A percentile compares a stretch with the other conserved stretches of the same genome.
Evolutionary conservation across 2,113 vertebrate species (phyloP).

Genomic region (Cariama cristata): DNA sequence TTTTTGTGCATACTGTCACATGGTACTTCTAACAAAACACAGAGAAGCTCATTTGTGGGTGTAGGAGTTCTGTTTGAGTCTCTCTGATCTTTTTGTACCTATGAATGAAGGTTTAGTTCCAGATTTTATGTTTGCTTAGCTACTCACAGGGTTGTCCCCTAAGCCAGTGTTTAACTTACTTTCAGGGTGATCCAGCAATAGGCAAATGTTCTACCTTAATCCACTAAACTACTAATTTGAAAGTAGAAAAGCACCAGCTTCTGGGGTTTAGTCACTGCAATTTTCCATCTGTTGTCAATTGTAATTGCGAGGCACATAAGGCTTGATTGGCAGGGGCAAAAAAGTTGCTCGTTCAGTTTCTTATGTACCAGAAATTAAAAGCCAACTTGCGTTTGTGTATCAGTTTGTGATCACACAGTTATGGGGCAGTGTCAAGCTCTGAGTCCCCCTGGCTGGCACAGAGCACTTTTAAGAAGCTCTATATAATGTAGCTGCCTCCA

Average conservation of each 20-base stretch:
- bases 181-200: not conserved
- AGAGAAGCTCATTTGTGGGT: not conserved
- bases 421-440: not conserved
- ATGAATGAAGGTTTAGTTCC: not conserved
- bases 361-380: not conserved
- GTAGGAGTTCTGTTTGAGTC: not conserved
- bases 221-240: not conserved
- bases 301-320: not conserved
- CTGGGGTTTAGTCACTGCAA: not conserved
- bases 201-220: conserved; percentile 1
- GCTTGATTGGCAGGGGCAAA: not conserved
- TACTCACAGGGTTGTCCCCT: not conserved
- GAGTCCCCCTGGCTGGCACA: not conserved
- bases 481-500: not conserved
- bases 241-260: not conserved
- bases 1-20: not conserved
- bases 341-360: not conserved
- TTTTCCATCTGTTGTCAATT: not conserved
- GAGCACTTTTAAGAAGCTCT: not conserved
- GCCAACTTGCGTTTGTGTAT: not conserved
- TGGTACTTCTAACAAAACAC: not conserved
- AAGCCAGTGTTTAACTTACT: not conserved
- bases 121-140: not conserved
- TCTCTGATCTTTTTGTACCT: not conserved
- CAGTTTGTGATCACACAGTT: not conserved